Evolutionary conservation across 2,797 vertebrate species (phyloP).

Genomic region (Valencia hispanica): DNA sequence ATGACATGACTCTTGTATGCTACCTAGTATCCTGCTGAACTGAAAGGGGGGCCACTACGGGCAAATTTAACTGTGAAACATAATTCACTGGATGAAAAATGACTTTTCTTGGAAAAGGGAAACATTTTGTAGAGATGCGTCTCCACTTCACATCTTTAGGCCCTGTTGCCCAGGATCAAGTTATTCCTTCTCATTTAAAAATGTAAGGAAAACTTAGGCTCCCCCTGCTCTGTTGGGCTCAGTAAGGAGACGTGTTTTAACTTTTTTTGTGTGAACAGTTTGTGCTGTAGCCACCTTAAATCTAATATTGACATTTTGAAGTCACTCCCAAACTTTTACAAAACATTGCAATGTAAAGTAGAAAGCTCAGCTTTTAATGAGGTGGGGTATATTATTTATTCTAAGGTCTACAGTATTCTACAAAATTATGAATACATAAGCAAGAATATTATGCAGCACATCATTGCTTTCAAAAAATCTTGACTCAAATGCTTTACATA

Average conservation of each 20-base stretch:
- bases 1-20: slow-evolving; percentile 23
- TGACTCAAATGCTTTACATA: neutral
- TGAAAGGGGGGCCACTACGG: slow-evolving; percentile 23
- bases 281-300: neutral
- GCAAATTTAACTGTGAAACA: slow-evolving; percentile 43
- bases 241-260: neutral
- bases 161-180: slow-evolving; percentile 54
- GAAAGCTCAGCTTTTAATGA: neutral
- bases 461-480: neutral
- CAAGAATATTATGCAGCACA: neutral
- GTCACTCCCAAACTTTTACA: neutral
- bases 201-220: neutral
- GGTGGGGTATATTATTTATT: neutral
- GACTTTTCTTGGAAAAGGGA: slow-evolving; percentile 53
- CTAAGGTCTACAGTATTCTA: neutral
- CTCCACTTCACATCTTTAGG: slow-evolving; percentile 40
- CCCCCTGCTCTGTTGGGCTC: neutral
- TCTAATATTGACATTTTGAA: neutral
- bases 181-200: slow-evolving; percentile 6
- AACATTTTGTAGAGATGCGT: slow-evolving; percentile 50
- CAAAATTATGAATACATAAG: neutral
- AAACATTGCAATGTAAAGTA: neutral
- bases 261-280: neutral
- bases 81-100: slow-evolving; percentile 53
- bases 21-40: slow-evolving; percentile 7